These are phyloP conservation scores for Phrynocephalus guinanensis DNA, from an alignment of 2,797 vertebrate genomes.

Conservation along the genomic window DNA sequence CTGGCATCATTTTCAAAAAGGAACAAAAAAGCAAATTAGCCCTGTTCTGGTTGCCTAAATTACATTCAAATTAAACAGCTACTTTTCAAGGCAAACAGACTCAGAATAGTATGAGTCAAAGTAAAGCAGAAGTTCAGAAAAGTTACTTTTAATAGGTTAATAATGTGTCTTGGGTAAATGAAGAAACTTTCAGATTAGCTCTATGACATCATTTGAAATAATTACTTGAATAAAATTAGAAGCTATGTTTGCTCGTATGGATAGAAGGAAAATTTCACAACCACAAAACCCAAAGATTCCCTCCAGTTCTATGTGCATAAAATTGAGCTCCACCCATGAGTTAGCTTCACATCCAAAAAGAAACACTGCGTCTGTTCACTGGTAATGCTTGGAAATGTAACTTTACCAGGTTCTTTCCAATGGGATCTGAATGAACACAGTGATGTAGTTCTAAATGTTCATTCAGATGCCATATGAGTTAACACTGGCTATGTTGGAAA, in stretches of 20 bases:
- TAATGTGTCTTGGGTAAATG: conserved; percentile 5
- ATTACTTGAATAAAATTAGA: not conserved
- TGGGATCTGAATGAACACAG: not conserved
- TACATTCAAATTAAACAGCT: conserved; percentile 40
- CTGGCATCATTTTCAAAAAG: conserved; percentile 26
- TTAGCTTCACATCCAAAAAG: not conserved
- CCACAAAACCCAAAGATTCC: not conserved
- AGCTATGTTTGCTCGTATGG: not conserved
- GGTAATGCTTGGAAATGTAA: too few relatives aligned
- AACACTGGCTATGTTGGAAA: not conserved
- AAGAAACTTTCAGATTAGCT: not conserved
- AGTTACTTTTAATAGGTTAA: conserved; percentile 23
- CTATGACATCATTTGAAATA: not conserved
- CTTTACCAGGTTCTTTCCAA: too few relatives aligned
- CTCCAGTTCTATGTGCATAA: not conserved
- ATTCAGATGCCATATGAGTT: not conserved
- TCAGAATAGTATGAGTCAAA: conserved; percentile 9
- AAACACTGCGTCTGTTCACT: not conserved
- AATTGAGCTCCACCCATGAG: not conserved
- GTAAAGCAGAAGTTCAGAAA: conserved; percentile 22
- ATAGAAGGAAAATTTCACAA: not conserved
- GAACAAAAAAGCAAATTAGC: conserved; percentile 24
- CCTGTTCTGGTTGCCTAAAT: conserved; percentile 39
- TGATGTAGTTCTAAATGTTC: not conserved
- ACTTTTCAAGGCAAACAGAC: conserved; percentile 39